Evolutionary conservation across 2,113 vertebrate species (phyloP).

Genomic region (Pollimyrus isidori): DNA sequence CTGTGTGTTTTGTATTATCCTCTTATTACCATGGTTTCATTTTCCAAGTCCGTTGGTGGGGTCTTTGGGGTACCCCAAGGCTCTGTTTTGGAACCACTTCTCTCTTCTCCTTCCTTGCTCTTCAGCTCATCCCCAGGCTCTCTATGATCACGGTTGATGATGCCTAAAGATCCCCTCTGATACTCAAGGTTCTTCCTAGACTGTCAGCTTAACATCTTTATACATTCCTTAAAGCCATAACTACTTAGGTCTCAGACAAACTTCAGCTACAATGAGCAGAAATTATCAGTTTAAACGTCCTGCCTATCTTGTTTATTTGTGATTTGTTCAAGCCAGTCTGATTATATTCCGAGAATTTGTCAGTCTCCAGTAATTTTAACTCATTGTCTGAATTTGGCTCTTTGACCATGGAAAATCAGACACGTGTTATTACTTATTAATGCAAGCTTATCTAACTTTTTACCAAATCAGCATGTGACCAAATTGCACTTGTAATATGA

Average conservation of each 20-base stretch:
- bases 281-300: not conserved
- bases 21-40: not conserved
- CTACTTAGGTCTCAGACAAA: not conserved
- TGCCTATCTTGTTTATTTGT: not conserved
- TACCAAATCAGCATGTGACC: not conserved
- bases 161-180: not conserved
- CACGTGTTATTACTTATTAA: not conserved
- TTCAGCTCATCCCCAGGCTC: not conserved
- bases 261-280: not conserved
- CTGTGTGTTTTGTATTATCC: not conserved
- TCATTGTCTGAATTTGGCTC: not conserved
- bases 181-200: not conserved
- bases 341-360: not conserved
- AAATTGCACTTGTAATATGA: not conserved
- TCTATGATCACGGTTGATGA: not conserved
- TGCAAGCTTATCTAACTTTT: not conserved
- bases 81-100: not conserved
- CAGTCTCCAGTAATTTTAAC: not conserved
- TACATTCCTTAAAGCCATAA: not conserved
- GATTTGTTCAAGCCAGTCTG: not conserved
- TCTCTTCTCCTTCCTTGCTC: not conserved
- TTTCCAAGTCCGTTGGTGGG: not conserved
- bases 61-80: not conserved
- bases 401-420: not conserved
- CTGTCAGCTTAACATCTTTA: not conserved